Evolutionary conservation across 2,888 invertebrate species (phyloP).

Genomic region (Cheilosia urbana): DNA sequence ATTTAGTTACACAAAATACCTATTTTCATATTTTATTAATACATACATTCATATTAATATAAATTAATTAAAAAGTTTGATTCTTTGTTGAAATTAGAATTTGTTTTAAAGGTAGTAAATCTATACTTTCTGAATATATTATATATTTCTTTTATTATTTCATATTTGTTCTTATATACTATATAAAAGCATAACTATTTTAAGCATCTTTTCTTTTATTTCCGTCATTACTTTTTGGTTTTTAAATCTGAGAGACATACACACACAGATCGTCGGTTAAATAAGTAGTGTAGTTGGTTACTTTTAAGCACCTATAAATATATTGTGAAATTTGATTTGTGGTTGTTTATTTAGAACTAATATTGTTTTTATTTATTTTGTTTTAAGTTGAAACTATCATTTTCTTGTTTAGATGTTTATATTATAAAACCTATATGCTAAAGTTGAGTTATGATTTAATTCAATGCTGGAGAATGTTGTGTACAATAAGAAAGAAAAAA

Average conservation of each 20-base stretch:
- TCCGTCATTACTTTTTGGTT: conserved; percentile 61
- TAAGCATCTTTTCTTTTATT: conserved; percentile 64
- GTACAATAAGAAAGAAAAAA: conserved; percentile 8
- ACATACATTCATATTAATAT: conserved; percentile 13
- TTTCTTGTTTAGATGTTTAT: conserved; percentile 26
- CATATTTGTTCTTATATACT: conserved; percentile 50
- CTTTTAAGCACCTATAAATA: conserved; percentile 75
- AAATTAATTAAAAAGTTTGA: conserved; percentile 52
- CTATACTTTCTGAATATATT: conserved; percentile 57
- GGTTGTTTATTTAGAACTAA: conserved; percentile 59
- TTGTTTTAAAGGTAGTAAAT: conserved; percentile 60
- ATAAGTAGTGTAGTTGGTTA: conserved; percentile 75
- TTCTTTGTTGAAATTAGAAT: conserved; percentile 55
- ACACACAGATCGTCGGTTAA: conserved; percentile 78
- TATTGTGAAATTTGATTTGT: conserved; percentile 75
- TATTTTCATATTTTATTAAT: conserved; percentile 40
- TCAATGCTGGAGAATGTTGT: conserved; percentile 27
- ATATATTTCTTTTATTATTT: conserved; percentile 37
- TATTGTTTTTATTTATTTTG: conserved; percentile 35
- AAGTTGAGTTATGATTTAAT: conserved; percentile 47
- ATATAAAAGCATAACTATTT: conserved; percentile 72
- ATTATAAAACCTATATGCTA: conserved; percentile 54
- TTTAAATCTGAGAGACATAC: conserved; percentile 76
- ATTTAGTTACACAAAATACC: conserved; percentile 62
- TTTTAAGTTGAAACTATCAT: conserved; percentile 25